These are phyloP conservation scores for Opisthograptis luteolata DNA, from an alignment of 2,888 invertebrate genomes.

Conservation along the genomic window DNA sequence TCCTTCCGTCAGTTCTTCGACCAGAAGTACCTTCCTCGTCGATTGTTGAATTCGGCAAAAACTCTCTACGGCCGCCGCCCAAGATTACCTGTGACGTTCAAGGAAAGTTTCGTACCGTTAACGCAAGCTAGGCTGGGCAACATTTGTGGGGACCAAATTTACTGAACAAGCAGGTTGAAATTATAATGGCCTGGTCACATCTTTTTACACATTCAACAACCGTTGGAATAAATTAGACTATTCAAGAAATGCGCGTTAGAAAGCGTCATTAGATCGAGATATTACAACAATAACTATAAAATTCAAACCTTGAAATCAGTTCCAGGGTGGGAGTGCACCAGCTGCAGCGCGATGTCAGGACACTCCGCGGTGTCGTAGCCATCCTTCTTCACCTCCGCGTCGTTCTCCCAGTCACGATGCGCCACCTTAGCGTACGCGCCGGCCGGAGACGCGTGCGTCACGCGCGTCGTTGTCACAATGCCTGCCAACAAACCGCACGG, in stretches of 20 bases:
- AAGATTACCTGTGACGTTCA: constrained; percentile 83
- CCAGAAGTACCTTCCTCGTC: constrained; percentile 82
- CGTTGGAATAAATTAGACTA: too few relatives aligned
- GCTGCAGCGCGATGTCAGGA: constrained; percentile 88
- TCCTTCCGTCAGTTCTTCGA: constrained; percentile 81
- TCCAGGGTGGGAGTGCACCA: constrained; percentile 86
- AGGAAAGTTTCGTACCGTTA: too few relatives aligned
- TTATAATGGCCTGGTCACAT: too few relatives aligned
- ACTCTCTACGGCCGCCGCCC: constrained; percentile 89
- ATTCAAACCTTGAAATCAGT: constrained; percentile 85
- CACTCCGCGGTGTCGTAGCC: constrained; percentile 59
- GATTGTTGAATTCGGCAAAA: constrained; percentile 80
- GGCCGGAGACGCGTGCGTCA: constrained; percentile 91
- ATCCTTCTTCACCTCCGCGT: constrained; percentile 74
- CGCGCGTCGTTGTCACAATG: constrained; percentile 89
- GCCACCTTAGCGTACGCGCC: constrained; percentile 88
- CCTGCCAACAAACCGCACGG: constrained; percentile 60
- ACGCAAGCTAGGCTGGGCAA: too few relatives aligned
- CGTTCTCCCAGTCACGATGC: constrained; percentile 89
- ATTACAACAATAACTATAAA: neutral
- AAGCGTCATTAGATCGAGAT: too few relatives aligned
- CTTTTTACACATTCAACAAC: too few relatives aligned
- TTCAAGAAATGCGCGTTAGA: too few relatives aligned
- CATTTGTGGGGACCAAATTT: too few relatives aligned
- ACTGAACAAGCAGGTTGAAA: too few relatives aligned